Percentiles rank a stretch among this genome's conserved stretches.
These are phyloP conservation scores for Rhynchotus rufescens DNA, from an alignment of 2,797 vertebrate genomes.

Conservation along the genomic window DNA sequence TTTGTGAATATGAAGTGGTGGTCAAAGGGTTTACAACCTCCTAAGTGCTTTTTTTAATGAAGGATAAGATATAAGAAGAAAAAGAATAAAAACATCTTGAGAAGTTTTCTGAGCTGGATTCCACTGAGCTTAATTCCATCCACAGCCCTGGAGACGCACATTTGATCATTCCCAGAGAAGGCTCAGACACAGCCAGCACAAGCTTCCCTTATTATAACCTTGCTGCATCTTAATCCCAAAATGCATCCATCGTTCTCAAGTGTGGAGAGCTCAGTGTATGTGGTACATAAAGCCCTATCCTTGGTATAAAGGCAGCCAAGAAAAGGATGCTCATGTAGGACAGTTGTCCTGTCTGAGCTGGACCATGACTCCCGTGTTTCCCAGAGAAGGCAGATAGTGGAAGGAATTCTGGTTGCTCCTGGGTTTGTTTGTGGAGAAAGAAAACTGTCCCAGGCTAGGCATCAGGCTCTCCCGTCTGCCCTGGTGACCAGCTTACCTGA, in stretches of 20 bases:
- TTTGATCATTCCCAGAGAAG: background rate
- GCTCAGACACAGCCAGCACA: background rate
- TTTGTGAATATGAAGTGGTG: conserved; percentile 3
- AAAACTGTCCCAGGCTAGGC: background rate
- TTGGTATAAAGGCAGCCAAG: background rate
- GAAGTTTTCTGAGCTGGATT: background rate
- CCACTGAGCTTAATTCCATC: background rate
- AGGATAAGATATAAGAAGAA: background rate
- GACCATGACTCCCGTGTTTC: background rate
- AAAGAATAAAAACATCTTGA: background rate
- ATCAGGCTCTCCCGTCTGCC: background rate
- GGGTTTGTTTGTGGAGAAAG: background rate
- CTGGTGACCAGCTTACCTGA: conserved; percentile 83
- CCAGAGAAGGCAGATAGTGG: background rate
- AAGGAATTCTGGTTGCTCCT: fast-evolving
- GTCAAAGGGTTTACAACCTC: conserved; percentile 8
- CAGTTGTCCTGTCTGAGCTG: background rate
- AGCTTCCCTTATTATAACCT: background rate
- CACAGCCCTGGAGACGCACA: background rate
- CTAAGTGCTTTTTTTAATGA: background rate
- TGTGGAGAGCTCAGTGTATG: background rate
- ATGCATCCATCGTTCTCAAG: background rate
- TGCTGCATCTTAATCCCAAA: background rate
- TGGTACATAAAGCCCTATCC: background rate
- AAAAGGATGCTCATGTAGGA: background rate